These are phyloP conservation scores for Artibeus lituratus DNA, from an alignment of 2,797 vertebrate genomes.

Conservation along the genomic window DNA sequence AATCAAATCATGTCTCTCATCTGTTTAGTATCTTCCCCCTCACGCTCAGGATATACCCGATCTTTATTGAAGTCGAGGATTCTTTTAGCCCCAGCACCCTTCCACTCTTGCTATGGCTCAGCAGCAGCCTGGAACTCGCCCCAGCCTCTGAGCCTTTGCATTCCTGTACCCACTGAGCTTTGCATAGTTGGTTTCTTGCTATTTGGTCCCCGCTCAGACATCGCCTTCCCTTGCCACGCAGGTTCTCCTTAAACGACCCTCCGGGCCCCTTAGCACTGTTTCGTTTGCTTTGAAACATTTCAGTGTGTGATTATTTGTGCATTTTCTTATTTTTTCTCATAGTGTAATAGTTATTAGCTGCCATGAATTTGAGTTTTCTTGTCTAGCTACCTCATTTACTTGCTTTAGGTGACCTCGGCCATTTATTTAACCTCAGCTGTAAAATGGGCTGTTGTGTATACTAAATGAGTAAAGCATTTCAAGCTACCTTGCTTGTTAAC, in stretches of 20 bases:
- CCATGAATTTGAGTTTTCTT: neutral
- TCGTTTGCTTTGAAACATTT: neutral
- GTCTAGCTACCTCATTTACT: neutral
- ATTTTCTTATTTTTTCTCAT: neutral
- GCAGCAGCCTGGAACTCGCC: neutral
- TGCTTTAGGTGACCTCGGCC: neutral
- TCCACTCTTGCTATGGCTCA: neutral
- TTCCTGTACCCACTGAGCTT: neutral
- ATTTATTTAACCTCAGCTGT: neutral
- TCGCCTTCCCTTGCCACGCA: neutral
- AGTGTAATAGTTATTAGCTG: neutral
- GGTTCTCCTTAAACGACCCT: too few relatives aligned
- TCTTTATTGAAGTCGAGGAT: neutral
- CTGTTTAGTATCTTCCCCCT: neutral
- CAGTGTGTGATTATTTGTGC: neutral
- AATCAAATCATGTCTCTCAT: neutral
- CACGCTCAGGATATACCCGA: neutral
- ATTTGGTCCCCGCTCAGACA: neutral
- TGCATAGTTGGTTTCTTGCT: neutral
- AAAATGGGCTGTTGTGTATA: neutral
- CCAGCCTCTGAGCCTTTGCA: neutral
- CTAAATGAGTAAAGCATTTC: neutral
- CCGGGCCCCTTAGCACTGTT: neutral
- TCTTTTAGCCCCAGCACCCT: accelerated
- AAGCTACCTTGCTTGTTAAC: neutral